Base-by-base conservation (phyloP, 2,888 invertebrate genomes). In the Parnassius orleans region DNA sequence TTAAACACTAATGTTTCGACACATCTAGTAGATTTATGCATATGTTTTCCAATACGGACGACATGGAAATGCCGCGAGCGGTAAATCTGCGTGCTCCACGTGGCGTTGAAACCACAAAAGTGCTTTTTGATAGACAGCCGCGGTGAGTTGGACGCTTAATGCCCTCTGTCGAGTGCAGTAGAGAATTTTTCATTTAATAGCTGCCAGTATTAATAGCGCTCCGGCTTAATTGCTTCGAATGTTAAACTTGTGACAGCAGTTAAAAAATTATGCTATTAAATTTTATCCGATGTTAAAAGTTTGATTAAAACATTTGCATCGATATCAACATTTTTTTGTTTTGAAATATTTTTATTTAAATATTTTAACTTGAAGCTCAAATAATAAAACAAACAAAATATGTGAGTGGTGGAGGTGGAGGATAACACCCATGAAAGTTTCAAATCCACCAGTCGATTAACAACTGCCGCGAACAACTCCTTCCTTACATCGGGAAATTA, bases 111-210 rank as follows among this genome's bases (percentile, higher is more conserved):
- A 79, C 87, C 87, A 72, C 87, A 86, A 79, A 84, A 87, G 81
- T 86, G 84, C 84, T 81, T 82, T 87, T 84, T 87, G 87, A 87
- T 87, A 84, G 87, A 87, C 87, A 87, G 83, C 76, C 78, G 80
- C 66, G 81, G 78, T 72, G 72, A 71, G 74, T 71, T 71, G 75
- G 76, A 58, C 55, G 51, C 55, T 54, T 52, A 63, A 59, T 59
- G 55, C 50, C 62, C 44, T 48, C 41, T 57, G 76, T 79, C 78
- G 77, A 78, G 77, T 77, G 76, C 83, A 82, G 77, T 72, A 72
- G 73, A 73, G 73, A 79, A 78, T 83, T 84, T 85, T 86, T 85
- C 75, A 84, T 86, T 85, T 80, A 81, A 51, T 46, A 54, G 48
- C 44, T 24, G 75, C 76, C 72, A 70, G 73, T 70, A 72, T 79